phyloP scores from a whole-genome alignment of 2,888 invertebrate genomes.

The Cordilura impudica region DNA sequence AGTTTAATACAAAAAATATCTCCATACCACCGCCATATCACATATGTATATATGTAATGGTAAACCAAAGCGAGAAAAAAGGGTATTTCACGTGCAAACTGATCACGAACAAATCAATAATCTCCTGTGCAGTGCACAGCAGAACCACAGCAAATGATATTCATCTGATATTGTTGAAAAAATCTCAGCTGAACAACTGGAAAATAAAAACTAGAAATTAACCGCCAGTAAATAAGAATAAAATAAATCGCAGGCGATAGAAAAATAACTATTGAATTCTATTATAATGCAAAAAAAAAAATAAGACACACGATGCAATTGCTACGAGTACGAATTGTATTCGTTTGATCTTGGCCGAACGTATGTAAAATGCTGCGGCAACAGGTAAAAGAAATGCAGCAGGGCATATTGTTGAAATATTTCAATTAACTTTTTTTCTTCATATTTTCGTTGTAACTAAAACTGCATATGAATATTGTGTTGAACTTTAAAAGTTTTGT shows the following conservation, averaged over 20 bases:
- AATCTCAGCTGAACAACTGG: slow-evolving; percentile 30
- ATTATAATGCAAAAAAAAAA: slow-evolving; percentile 66
- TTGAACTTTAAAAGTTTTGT: slow-evolving; percentile 11
- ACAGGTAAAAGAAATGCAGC: slow-evolving; percentile 54
- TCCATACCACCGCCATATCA: neutral
- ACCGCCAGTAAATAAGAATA: slow-evolving; percentile 67
- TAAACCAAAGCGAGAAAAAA: neutral
- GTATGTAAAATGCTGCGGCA: slow-evolving; percentile 68
- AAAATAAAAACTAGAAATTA: slow-evolving; percentile 26
- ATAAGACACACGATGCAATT: slow-evolving; percentile 51
- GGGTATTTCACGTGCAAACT: slow-evolving; percentile 62
- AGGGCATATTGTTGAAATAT: slow-evolving; percentile 74
- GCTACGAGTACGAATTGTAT: neutral
- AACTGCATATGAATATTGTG: slow-evolving; percentile 33
- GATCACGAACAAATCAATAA: slow-evolving; percentile 66
- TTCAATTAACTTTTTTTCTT: slow-evolving; percentile 73
- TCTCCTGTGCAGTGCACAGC: slow-evolving; percentile 36
- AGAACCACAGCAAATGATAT: slow-evolving; percentile 47
- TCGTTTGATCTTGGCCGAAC: slow-evolving; percentile 53
- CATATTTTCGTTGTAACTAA: neutral
- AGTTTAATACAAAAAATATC: slow-evolving; percentile 40
- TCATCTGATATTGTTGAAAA: slow-evolving; percentile 47
- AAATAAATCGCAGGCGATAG: slow-evolving; percentile 76
- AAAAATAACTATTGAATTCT: slow-evolving; percentile 76
- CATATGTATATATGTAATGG: neutral